Conservation (phyloP, 2,113 vertebrate genomes). For the Motacilla tschutschensis region DNA sequence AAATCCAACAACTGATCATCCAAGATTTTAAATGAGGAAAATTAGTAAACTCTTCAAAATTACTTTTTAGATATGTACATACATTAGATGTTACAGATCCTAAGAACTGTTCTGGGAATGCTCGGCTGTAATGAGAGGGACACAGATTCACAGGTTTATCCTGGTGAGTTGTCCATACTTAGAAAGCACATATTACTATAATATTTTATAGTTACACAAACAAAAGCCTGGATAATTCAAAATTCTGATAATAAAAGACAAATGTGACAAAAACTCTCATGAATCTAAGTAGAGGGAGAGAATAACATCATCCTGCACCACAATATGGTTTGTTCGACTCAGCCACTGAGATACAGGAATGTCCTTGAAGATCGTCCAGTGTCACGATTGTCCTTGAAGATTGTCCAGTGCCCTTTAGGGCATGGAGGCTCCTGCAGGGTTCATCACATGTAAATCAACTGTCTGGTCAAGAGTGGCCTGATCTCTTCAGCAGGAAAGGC, state of each 20-base stretch:
- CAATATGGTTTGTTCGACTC: not conserved
- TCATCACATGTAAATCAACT: not conserved
- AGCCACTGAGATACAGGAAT: not conserved
- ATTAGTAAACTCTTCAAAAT: not conserved
- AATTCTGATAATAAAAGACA: not conserved
- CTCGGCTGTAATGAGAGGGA: accelerated
- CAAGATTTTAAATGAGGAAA: not conserved
- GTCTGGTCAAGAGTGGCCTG: not conserved
- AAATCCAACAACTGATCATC: not conserved
- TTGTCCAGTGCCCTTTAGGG: not conserved
- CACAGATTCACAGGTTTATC: not conserved
- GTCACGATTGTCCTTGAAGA: not conserved
- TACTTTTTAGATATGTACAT: not conserved
- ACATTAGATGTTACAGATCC: not conserved
- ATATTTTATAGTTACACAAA: not conserved
- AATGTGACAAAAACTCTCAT: not conserved
- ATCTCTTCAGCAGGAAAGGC: not conserved
- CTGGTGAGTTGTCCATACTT: not conserved
- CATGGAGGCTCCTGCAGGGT: not conserved
- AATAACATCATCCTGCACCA: not conserved
- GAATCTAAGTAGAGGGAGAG: not conserved
- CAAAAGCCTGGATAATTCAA: not conserved
- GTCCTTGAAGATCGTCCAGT: not conserved
- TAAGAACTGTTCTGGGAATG: not conserved
- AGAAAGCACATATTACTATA: not conserved